Evolutionary conservation across 2,888 invertebrate genomes (phyloP), one percentile per base, ranked within the genome.

Genomic region (Athrips mouffetella): DNA sequence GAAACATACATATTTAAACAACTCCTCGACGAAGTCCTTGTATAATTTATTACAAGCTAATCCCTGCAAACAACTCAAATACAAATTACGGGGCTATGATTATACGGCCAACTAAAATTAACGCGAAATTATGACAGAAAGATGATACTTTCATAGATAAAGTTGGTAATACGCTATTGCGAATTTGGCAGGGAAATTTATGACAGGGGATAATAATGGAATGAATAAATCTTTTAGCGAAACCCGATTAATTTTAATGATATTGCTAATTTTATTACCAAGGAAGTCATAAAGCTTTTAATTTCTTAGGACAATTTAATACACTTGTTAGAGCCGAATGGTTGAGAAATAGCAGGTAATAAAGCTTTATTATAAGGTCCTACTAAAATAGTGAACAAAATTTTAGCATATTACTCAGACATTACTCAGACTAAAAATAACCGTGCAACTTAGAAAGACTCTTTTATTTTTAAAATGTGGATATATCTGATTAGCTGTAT

Each of bases 191-290:
- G n/a, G 25, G 3, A 15, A 30, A 47, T 40, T 47, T 47, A 45
- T 35, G 40, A 8, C 13, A 25, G 27, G 40, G 21, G 40, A 47
- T 47, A 47, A 47, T 46, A 47, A 45, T 45, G 25, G 29, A 27
- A 11, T 11, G 46, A 46, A 39, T 46, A 21, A 27, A 47, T 47
- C 30, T 39, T 40, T 15, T 30, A 37, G 23, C 39, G 47, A 29
- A 18, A 47, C 18, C n/a, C 39, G 20, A 47, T 40, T 47, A 30
- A 40, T 30, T 47, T 47, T 40, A 31, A 31, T 44, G 21, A 44
- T 44, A 31, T 31, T 31, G 31, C 11, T 31, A 31, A 31, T 31
- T 44, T 44, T 31, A 31, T 44, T 18, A 21, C 44, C 8, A 16
- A 29, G 16, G 18, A 29, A 42, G 18, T 42, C 16, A 11, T 16